A percentile compares a stretch with the other conserved stretches of the same genome.
Evolutionary conservation across 2,797 vertebrate genomes (phyloP).

Genomic region (Hyperoplus lanceolatus): DNA sequence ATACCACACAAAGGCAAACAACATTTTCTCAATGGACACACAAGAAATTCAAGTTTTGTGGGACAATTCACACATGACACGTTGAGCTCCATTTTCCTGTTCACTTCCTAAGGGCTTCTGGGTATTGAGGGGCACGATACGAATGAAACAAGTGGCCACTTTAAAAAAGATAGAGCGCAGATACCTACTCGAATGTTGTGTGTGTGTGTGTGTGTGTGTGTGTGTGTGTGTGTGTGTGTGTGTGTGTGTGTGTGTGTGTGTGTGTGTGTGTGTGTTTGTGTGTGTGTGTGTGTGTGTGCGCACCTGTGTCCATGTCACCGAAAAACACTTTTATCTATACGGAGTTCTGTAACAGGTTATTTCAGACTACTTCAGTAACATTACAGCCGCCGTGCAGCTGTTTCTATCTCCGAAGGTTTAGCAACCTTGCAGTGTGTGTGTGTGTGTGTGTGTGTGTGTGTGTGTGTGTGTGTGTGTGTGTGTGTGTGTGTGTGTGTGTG

Average conservation of each 20-base stretch:
- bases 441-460: no score
- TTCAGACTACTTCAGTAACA: neutral
- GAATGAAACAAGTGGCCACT: constrained; percentile 39
- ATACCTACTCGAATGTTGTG: neutral
- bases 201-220: no score
- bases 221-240: no score
- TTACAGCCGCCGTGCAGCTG: no score
- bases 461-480: constrained; percentile 12
- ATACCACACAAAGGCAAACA: neutral
- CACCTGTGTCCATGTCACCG: neutral
- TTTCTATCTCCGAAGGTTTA: neutral
- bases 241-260: no score
- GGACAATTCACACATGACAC: neutral
- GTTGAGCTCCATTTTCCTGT: constrained; percentile 12
- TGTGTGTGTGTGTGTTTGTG: no score
- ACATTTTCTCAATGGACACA: neutral
- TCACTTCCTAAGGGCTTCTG: constrained; percentile 6
- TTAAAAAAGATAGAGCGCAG: constrained; percentile 19
- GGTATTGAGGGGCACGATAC: constrained; percentile 20
- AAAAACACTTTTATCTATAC: neutral
- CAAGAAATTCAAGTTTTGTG: constrained; percentile 3
- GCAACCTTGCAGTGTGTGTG: neutral
- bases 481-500: no score
- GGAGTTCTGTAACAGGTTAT: neutral
- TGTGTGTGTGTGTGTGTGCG: neutral